A percentile compares a stretch with the other conserved stretches of the same genome.
phyloP scores from a whole-genome alignment of 2,113 vertebrate genomes.

The Anolis sagrei region DNA sequence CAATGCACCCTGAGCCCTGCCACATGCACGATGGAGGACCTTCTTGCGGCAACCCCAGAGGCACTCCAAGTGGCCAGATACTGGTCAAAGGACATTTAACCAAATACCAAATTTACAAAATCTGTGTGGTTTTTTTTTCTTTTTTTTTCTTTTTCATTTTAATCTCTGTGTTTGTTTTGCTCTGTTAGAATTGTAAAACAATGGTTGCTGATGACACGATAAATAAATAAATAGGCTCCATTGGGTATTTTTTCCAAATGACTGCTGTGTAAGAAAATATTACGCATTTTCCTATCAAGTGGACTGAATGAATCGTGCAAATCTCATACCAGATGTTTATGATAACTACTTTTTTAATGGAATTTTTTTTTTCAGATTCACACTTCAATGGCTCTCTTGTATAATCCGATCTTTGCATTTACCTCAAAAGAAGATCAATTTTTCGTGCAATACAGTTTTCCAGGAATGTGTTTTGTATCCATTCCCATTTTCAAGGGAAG shows the following conservation, averaged over 20 bases:
- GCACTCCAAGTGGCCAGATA: too few species aligned
- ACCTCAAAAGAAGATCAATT: neutral
- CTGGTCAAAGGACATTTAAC: too few species aligned
- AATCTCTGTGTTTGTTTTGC: too few species aligned
- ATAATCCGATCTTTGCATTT: neutral
- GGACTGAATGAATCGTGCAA: neutral
- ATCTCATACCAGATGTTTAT: neutral
- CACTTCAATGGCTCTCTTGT: neutral
- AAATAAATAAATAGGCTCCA: too few species aligned
- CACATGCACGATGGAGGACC: too few species aligned
- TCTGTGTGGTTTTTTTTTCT: too few species aligned
- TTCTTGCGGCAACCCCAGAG: too few species aligned
- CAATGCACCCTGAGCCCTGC: too few species aligned
- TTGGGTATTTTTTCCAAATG: neutral
- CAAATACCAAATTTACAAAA: too few species aligned
- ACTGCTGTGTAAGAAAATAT: neutral
- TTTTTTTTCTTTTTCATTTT: too few species aligned
- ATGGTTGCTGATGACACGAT: too few species aligned
- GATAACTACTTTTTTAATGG: neutral
- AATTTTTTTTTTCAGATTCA: neutral
- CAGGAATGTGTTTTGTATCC: neutral
- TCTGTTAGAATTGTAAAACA: too few species aligned
- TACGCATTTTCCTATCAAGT: neutral
- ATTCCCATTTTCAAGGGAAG: slow-evolving; percentile 29
- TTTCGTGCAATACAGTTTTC: neutral